A percentile compares a stretch with the other conserved stretches of the same genome.
Evolutionary conservation across 2,113 vertebrate genomes (phyloP).

Genomic region (Gambusia affinis): DNA sequence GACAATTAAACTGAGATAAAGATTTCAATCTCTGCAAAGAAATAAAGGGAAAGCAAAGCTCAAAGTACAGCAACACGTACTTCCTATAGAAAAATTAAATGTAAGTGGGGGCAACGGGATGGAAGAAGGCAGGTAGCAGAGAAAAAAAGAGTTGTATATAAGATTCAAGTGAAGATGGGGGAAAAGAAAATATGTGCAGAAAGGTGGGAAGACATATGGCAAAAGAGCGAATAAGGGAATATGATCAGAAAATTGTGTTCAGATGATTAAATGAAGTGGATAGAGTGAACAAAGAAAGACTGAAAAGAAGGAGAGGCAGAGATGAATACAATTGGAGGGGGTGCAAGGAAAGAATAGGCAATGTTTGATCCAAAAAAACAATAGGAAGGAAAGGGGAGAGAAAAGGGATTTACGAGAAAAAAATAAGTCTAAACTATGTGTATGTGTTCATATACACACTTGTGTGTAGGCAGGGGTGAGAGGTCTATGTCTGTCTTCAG

Average conservation of each 20-base stretch:
- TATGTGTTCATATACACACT: constrained; percentile 22
- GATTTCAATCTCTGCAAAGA: not conserved
- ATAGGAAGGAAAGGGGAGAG: not conserved
- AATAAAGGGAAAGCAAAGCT: not conserved
- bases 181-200: not conserved
- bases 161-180: not conserved
- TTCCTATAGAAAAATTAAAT: not conserved
- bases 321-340: not conserved
- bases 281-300: not conserved
- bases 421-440: constrained; percentile 5
- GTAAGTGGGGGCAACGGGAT: not conserved
- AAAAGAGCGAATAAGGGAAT: not conserved
- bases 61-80: not conserved
- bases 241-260: not conserved
- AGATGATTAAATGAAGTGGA: not conserved
- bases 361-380: not conserved
- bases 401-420: not conserved
- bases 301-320: not conserved
- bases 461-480: constrained; percentile 42
- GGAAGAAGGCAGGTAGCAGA: not conserved
- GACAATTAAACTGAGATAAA: not conserved
- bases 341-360: not conserved
- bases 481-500: constrained; percentile 75
- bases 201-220: not conserved
- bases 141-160: not conserved